Percentiles rank a stretch among this genome's conserved stretches.
phyloP scores from a whole-genome alignment of 2,113 vertebrate genomes.

The Pelusios castaneus region DNA sequence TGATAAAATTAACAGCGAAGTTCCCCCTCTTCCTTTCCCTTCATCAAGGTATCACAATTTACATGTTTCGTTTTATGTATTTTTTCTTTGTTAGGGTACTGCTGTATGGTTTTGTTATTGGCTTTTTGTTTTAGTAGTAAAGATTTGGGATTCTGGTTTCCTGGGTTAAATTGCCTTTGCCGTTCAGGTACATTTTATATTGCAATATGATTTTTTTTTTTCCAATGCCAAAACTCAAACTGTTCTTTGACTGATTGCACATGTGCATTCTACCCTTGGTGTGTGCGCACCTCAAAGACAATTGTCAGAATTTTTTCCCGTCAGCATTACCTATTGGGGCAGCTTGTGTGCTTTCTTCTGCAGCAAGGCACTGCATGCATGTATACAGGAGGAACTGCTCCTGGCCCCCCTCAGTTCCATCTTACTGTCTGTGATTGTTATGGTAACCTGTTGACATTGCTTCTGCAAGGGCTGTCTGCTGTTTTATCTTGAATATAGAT shows the following conservation, averaged over 20 bases:
- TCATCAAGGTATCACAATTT: slow-evolving; percentile 87
- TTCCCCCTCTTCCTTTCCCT: slow-evolving; percentile 92
- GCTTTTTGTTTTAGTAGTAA: fast-evolving
- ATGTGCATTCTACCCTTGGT: background rate
- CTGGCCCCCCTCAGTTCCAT: background rate
- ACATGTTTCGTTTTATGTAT: background rate
- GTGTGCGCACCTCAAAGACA: background rate
- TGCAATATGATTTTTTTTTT: background rate
- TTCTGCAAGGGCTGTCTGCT: background rate
- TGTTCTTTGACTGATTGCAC: background rate
- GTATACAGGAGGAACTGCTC: background rate
- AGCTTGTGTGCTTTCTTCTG: background rate
- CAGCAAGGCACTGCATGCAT: background rate
- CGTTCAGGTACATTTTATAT: background rate
- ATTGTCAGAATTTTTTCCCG: background rate
- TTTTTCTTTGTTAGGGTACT: background rate
- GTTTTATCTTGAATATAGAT: background rate
- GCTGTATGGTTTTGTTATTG: background rate
- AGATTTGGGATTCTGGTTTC: background rate
- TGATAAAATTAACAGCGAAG: slow-evolving; percentile 91
- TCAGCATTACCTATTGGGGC: background rate
- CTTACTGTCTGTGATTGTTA: background rate
- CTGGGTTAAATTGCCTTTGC: background rate
- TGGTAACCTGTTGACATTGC: background rate
- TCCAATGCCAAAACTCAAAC: background rate